phyloP scores from a whole-genome alignment of 2,113 vertebrate genomes.

The Oreocharis arfaki region DNA sequence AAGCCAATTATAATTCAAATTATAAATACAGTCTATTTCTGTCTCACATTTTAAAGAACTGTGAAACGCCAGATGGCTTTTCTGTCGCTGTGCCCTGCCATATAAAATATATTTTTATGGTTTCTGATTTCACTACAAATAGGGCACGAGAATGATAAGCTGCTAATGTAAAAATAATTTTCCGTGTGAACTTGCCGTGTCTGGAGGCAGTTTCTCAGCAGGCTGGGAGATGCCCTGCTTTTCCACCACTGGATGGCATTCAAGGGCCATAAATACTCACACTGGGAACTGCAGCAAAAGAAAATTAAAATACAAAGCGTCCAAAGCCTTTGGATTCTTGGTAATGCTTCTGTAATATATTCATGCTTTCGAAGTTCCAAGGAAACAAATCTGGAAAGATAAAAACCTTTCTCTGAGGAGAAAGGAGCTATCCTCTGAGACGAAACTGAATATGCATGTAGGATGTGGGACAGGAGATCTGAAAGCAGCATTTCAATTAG shows the following conservation, averaged over 20 bases:
- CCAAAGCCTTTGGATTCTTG: background rate
- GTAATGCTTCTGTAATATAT: background rate
- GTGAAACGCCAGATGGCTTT: conserved; percentile 13
- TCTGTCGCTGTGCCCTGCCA: background rate
- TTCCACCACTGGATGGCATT: conserved; percentile 63
- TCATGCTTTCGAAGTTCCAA: background rate
- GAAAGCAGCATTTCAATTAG: background rate
- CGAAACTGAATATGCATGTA: background rate
- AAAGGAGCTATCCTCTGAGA: conserved; percentile 11
- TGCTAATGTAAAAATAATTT: background rate
- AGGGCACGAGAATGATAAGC: background rate
- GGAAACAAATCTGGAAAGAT: conserved; percentile 11
- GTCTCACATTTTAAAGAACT: background rate
- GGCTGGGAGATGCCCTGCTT: background rate
- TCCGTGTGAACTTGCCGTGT: background rate
- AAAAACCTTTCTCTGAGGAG: background rate
- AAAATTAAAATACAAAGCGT: background rate
- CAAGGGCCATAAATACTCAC: conserved; percentile 14
- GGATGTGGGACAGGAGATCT: background rate
- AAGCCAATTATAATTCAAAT: background rate
- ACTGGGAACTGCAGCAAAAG: background rate
- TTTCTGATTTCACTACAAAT: background rate
- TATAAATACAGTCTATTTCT: background rate
- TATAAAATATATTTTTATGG: background rate
- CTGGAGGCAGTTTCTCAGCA: background rate